Percentiles rank a stretch among this genome's conserved stretches.
Conservation (phyloP, 2,797 vertebrate genomes). For the Manis crassicaudata region DNA sequence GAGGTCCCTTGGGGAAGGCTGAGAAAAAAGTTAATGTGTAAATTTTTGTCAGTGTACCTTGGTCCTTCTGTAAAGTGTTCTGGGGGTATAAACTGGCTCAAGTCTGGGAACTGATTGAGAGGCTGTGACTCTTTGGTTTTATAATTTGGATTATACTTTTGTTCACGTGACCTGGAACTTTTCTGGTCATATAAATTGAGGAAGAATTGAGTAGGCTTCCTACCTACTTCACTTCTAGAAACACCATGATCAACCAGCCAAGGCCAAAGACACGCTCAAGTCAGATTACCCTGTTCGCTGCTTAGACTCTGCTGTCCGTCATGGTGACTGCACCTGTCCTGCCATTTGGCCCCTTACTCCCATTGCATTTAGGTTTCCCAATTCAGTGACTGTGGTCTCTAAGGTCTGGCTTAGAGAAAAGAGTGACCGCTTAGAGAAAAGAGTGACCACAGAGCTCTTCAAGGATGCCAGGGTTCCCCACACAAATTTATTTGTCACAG, state of each 20-base stretch:
- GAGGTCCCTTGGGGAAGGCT: background rate
- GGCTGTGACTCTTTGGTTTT: background rate
- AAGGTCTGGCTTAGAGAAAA: background rate
- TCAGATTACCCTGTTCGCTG: background rate
- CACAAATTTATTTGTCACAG: background rate
- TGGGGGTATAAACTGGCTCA: background rate
- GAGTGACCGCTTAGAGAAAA: background rate
- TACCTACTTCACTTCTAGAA: background rate
- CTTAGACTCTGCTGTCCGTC: background rate
- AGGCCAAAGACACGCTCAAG: background rate
- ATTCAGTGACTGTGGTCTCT: background rate
- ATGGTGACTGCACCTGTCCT: no score
- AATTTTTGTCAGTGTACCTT: background rate
- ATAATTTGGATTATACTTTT: background rate
- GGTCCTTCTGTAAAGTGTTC: background rate
- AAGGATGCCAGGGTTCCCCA: background rate
- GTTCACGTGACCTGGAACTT: background rate
- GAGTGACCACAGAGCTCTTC: background rate
- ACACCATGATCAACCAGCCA: background rate
- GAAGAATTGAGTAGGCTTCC: background rate
- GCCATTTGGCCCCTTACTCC: background rate
- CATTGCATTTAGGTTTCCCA: background rate
- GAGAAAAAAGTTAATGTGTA: background rate
- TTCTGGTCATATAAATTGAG: background rate
- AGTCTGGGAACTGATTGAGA: background rate